Percentiles rank a stretch among this genome's conserved stretches.
Conservation (phyloP, 2,797 vertebrate species). For the Sebastes steindachneri region DNA sequence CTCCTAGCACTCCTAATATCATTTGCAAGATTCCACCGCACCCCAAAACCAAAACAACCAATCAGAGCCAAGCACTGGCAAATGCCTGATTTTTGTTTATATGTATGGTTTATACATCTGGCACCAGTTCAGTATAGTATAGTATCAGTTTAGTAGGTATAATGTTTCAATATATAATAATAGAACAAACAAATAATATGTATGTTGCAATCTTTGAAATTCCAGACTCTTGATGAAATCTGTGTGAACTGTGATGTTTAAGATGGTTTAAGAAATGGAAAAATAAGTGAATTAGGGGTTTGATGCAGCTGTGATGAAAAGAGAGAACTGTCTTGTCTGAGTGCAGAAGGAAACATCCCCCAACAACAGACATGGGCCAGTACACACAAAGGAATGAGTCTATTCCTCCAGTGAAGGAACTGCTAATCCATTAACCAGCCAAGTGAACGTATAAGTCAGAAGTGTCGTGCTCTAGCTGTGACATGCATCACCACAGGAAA, state of each 20-base stretch:
- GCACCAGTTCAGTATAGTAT: neutral
- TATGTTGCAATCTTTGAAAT: neutral
- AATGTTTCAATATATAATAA: too few species aligned
- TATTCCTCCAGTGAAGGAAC: conserved; percentile 30
- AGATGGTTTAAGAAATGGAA: neutral
- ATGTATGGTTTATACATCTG: neutral
- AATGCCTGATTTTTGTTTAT: neutral
- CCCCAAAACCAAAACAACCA: neutral
- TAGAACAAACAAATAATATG: neutral
- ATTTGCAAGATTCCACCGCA: neutral
- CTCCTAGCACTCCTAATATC: neutral
- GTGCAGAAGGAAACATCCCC: conserved; percentile 10
- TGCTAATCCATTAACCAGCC: conserved; percentile 55
- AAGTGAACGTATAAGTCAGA: conserved; percentile 19
- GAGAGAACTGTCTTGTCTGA: conserved; percentile 8
- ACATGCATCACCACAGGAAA: conserved; percentile 38
- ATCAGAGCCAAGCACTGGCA: neutral
- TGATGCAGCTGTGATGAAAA: neutral
- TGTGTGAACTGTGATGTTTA: neutral
- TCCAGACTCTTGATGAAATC: neutral
- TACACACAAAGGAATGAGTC: conserved; percentile 16
- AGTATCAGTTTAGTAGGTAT: neutral
- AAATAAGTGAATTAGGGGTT: neutral
- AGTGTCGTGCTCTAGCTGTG: conserved; percentile 12
- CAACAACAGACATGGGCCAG: conserved; percentile 27